Percentiles rank a stretch among this genome's conserved stretches.
Conservation (phyloP, 2,888 invertebrate species). For the Sarcophaga caerulescens region DNA sequence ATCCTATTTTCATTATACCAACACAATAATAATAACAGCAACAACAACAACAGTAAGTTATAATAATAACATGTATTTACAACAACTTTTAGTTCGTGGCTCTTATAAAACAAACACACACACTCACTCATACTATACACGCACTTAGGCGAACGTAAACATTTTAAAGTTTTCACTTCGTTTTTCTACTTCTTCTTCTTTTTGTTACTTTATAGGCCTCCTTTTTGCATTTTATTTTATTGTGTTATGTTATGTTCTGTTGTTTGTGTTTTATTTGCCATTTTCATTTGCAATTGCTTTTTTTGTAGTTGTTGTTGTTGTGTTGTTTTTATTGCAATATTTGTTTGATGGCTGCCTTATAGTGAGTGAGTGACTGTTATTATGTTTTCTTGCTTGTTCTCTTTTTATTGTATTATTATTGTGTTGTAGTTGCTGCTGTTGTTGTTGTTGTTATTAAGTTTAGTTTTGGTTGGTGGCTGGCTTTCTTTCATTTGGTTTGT, state of each 20-base stretch:
- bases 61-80: not conserved
- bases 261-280: not conserved
- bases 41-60: not conserved
- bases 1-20: not conserved
- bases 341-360: constrained; percentile 67
- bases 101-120: not conserved
- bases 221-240: constrained; percentile 60
- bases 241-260: constrained; percentile 26
- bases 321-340: constrained; percentile 24
- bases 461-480: constrained; percentile 51
- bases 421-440: not conserved
- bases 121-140: not conserved
- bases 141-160: not conserved
- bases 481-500: constrained; percentile 22
- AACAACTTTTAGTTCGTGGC: not conserved
- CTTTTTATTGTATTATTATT: constrained; percentile 18
- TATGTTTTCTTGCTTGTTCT: constrained; percentile 10
- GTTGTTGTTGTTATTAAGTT: not conserved
- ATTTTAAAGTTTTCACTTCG: not conserved
- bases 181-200: not conserved
- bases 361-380: constrained; percentile 34
- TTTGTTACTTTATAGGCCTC: constrained; percentile 42
- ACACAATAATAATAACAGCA: too few species aligned
- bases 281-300: constrained; percentile 3
- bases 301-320: constrained; percentile 10